Evolutionary conservation across 2,113 vertebrate genomes (phyloP).

Genomic region (Rhinolophus sinicus): DNA sequence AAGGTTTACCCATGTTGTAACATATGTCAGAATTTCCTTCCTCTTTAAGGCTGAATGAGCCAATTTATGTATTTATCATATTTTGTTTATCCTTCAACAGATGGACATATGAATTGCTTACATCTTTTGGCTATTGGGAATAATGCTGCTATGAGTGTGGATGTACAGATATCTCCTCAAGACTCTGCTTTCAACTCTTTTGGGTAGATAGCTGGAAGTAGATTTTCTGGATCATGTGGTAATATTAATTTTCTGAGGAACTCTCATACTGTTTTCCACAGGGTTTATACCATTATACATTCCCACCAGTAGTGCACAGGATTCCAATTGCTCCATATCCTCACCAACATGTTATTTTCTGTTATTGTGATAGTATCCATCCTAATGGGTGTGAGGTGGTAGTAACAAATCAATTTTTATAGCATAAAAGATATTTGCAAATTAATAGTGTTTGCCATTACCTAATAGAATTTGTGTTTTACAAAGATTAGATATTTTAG

Average conservation of each 20-base stretch:
- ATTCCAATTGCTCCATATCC: background rate
- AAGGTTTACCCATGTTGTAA: background rate
- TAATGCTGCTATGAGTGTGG: background rate
- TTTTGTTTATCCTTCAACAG: background rate
- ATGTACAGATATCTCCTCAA: background rate
- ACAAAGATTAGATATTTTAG: background rate
- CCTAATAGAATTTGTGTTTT: background rate
- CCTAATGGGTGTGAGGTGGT: background rate
- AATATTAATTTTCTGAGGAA: background rate
- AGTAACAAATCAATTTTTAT: slow-evolving; percentile 4
- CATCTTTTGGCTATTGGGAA: background rate
- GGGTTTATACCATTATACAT: background rate
- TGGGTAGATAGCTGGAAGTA: background rate
- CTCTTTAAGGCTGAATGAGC: background rate
- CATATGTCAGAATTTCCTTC: background rate
- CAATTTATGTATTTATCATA: background rate
- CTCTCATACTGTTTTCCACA: background rate
- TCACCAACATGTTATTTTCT: background rate
- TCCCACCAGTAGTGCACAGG: background rate
- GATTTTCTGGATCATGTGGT: background rate
- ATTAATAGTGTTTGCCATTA: background rate
- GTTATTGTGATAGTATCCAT: background rate
- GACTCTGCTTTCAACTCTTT: background rate
- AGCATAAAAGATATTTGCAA: slow-evolving; percentile 2
- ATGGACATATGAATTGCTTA: background rate